A percentile compares a stretch with the other conserved stretches of the same genome.
phyloP scores from a whole-genome alignment of 2,888 invertebrate species.

The Epirrita christyi region DNA sequence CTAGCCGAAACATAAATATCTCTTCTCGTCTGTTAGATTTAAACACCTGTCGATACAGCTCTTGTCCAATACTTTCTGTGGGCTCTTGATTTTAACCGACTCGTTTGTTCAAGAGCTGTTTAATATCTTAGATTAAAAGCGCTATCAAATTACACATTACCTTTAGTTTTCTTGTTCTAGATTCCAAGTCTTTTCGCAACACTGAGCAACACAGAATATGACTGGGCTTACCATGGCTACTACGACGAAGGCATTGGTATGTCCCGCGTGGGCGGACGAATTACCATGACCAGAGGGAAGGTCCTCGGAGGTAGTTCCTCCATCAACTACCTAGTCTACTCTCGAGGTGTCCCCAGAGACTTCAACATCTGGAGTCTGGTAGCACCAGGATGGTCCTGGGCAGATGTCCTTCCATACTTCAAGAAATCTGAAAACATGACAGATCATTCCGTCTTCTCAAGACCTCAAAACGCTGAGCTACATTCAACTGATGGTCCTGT shows the following conservation, averaged over 20 bases:
- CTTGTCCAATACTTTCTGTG: no score
- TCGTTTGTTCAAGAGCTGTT: no score
- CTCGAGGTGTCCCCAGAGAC: conserved; percentile 57
- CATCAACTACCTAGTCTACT: conserved; percentile 56
- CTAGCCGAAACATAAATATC: no score
- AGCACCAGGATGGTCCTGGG: conserved; percentile 63
- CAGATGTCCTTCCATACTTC: conserved; percentile 54
- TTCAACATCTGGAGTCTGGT: conserved; percentile 54
- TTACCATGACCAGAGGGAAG: conserved; percentile 54
- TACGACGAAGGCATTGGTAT: conserved; percentile 49
- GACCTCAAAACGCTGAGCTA: conserved; percentile 45
- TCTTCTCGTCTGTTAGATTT: no score
- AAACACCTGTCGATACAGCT: no score
- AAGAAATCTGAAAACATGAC: conserved; percentile 62
- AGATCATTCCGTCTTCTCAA: conserved; percentile 48
- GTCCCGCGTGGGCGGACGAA: conserved; percentile 42
- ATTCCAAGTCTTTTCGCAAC: conserved; percentile 56
- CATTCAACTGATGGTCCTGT: conserved; percentile 61
- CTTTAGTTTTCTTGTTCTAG: conserved; percentile 43
- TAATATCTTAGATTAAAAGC: no score
- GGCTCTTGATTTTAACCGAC: no score
- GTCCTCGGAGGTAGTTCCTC: conserved; percentile 61
- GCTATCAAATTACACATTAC: not conserved
- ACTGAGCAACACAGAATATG: conserved; percentile 52
- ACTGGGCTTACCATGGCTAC: conserved; percentile 52